Percentiles rank a stretch among this genome's conserved stretches.
Evolutionary conservation across 2,888 invertebrate genomes (phyloP).

Genomic region (Vanessa cardui): DNA sequence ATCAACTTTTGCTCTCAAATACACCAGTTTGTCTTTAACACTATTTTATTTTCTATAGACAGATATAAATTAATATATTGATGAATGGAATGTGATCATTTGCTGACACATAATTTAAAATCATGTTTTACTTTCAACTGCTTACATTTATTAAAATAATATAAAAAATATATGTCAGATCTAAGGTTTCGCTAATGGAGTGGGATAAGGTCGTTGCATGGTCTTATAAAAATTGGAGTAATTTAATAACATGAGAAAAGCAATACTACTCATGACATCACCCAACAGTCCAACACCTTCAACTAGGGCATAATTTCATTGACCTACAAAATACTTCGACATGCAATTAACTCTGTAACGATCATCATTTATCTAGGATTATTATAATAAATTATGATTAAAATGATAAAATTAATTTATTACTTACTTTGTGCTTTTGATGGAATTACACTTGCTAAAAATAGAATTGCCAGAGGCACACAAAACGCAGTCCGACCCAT

Average conservation of each 20-base stretch:
- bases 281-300: constrained; percentile 33
- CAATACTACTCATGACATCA: constrained; percentile 57
- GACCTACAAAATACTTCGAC: constrained; percentile 37
- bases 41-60: no score
- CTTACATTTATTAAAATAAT: neutral
- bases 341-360: constrained; percentile 33
- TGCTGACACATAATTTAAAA: no score
- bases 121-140: neutral
- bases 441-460: constrained; percentile 61
- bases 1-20: no score
- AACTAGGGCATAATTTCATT: constrained; percentile 32
- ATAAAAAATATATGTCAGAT: neutral
- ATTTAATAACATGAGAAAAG: constrained; percentile 38
- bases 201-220: constrained; percentile 4
- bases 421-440: constrained; percentile 67
- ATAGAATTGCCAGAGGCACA: constrained; percentile 59
- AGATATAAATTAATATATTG: no score
- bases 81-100: no score
- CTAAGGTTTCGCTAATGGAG: constrained; percentile 2
- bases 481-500: constrained; percentile 45
- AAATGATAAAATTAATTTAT: constrained; percentile 32
- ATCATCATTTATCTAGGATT: constrained; percentile 20
- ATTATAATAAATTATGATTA: constrained; percentile 8
- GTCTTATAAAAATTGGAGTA: constrained; percentile 6
- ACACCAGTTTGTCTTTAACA: no score